A percentile compares a stretch with the other conserved stretches of the same genome.
Evolutionary conservation across 2,113 vertebrate genomes (phyloP).

Genomic region (Carassius gibelio): DNA sequence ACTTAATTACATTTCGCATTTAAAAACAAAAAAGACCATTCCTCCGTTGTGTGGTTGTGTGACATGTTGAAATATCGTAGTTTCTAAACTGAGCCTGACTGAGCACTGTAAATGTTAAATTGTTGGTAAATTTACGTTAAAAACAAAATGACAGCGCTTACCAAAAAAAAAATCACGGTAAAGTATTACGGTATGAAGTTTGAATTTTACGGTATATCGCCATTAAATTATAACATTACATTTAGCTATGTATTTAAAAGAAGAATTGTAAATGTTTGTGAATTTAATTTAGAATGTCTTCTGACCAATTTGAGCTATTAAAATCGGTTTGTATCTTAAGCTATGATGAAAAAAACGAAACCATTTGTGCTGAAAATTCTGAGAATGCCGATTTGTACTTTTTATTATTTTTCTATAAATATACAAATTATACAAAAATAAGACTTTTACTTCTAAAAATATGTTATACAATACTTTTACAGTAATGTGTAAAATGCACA

Average conservation of each 20-base stretch:
- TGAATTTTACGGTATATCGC: too few species aligned
- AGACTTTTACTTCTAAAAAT: too few species aligned
- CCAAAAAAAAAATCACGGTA: background rate
- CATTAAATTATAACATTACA: too few species aligned
- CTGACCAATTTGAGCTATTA: background rate
- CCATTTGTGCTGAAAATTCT: background rate
- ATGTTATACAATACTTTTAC: too few species aligned
- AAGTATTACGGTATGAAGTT: background rate
- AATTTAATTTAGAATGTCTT: background rate
- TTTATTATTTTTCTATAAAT: too few species aligned
- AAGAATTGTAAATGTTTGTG: background rate
- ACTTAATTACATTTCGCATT: background rate
- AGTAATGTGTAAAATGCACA: background rate
- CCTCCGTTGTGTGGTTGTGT: background rate
- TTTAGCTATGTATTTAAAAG: background rate
- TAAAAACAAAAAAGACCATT: background rate
- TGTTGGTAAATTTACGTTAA: background rate
- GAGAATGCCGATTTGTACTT: background rate
- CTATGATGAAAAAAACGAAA: too few species aligned
- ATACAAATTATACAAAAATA: too few species aligned
- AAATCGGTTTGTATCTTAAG: background rate
- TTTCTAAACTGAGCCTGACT: background rate
- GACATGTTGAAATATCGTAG: slow-evolving; percentile 3
- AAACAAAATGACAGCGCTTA: background rate
- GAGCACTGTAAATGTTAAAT: background rate